Percentiles rank a stretch among this genome's conserved stretches.
Conservation (phyloP, 2,888 invertebrate genomes). For the Chydorus sphaericus region DNA sequence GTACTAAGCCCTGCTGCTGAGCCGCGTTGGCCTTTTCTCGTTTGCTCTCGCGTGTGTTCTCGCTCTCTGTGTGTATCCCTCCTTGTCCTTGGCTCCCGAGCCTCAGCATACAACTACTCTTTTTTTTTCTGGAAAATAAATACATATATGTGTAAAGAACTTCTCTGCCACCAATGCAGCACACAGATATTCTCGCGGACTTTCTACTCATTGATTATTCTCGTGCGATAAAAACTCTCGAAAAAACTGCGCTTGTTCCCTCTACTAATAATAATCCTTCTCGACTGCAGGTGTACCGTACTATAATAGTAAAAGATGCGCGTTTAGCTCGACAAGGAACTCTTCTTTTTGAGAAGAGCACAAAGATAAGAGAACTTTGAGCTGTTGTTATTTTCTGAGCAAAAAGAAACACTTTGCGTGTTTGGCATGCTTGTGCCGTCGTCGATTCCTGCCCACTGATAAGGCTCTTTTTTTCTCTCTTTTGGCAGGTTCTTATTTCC, state of each 20-base stretch:
- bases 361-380: too few relatives aligned
- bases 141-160: background rate
- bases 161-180: background rate
- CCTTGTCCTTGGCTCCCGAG: background rate
- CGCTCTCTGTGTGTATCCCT: background rate
- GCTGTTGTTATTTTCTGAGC: too few relatives aligned
- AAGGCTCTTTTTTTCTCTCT: too few relatives aligned
- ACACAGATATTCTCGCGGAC: background rate
- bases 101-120: background rate
- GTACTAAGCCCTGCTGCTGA: background rate
- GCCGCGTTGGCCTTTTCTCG: background rate
- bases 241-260: background rate
- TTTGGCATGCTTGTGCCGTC: too few relatives aligned
- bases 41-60: background rate
- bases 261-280: slow-evolving; percentile 4
- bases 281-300: too few relatives aligned
- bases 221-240: background rate
- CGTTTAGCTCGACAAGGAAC: too few relatives aligned
- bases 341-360: too few relatives aligned
- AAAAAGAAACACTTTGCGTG: too few relatives aligned
- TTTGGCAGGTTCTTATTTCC: too few relatives aligned
- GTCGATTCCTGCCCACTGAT: too few relatives aligned
- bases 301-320: too few relatives aligned
- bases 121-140: background rate
- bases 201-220: slow-evolving; percentile 8